Conservation (phyloP, 2,113 vertebrate genomes). For the Xenus cinereus region DNA sequence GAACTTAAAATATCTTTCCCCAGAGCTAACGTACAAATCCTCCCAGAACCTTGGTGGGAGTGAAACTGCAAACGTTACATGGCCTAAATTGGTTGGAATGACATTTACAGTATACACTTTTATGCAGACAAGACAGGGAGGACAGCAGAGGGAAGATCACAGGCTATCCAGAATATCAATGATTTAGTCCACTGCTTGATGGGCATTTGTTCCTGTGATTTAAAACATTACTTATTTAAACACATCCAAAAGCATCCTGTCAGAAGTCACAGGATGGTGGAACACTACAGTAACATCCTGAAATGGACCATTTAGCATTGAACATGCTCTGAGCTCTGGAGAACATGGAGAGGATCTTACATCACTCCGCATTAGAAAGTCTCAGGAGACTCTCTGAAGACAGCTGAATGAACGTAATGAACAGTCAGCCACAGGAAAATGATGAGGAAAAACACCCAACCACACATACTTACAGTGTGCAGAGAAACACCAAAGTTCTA, state of each 20-base stretch:
- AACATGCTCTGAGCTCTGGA: background rate
- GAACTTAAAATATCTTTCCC: background rate
- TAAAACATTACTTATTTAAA: constrained; percentile 11
- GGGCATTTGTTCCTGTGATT: background rate
- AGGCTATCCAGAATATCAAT: background rate
- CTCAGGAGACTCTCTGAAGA: constrained; percentile 15
- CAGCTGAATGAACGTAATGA: constrained; percentile 34
- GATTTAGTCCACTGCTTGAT: background rate
- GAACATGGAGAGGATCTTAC: background rate
- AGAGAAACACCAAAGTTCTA: background rate
- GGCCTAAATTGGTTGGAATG: background rate
- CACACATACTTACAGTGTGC: background rate
- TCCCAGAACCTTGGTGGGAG: background rate
- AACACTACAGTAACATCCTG: background rate
- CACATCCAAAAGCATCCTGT: background rate
- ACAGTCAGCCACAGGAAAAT: background rate
- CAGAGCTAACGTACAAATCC: background rate
- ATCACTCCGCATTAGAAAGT: background rate
- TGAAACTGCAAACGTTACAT: background rate
- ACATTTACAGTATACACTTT: background rate
- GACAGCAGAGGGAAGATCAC: background rate
- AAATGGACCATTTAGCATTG: background rate
- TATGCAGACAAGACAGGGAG: background rate
- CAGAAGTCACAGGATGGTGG: background rate
- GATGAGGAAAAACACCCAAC: constrained; percentile 12